A percentile compares a stretch with the other conserved stretches of the same genome.
Evolutionary conservation across 1,140 invertebrate genomes (phyloP).

Genomic region (Formica exsecta): DNA sequence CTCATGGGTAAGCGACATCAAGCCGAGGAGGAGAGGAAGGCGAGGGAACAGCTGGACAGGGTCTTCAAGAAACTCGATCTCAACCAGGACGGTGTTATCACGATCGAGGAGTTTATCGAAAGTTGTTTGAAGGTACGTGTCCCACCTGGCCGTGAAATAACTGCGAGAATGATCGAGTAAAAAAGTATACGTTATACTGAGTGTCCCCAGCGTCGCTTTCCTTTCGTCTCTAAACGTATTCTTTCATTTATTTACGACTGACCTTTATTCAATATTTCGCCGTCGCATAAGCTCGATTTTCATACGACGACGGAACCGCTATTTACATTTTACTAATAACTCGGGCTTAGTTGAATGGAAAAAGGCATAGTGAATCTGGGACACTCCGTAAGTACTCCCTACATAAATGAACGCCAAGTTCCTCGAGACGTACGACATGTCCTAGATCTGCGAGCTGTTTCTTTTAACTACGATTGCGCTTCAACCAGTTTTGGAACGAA

Average conservation of each 20-base stretch:
- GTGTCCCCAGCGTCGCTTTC: neutral
- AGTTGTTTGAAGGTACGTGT: slow-evolving; percentile 93
- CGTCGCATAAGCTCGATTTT: neutral
- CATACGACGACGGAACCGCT: neutral
- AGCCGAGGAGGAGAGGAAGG: slow-evolving; percentile 92
- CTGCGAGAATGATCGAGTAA: neutral
- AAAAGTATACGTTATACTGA: neutral
- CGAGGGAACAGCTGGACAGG: slow-evolving; percentile 93
- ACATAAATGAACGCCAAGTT: slow-evolving; percentile 33
- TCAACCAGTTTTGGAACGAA: slow-evolving; percentile 12
- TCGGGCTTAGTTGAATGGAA: neutral
- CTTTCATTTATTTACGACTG: no score
- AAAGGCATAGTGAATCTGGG: neutral
- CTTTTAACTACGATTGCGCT: slow-evolving; percentile 9
- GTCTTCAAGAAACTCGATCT: slow-evolving; percentile 96
- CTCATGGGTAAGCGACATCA: slow-evolving; percentile 93
- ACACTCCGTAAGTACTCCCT: slow-evolving; percentile 28
- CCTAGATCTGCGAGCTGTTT: slow-evolving; percentile 32
- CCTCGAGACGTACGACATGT: slow-evolving; percentile 17
- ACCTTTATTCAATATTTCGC: neutral
- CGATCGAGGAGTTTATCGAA: slow-evolving; percentile 98
- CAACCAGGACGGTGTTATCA: slow-evolving; percentile 97
- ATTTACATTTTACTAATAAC: slow-evolving; percentile 10
- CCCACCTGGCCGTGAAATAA: slow-evolving; percentile 17
- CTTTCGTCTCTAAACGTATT: neutral